Base-by-base conservation (phyloP, 2,797 vertebrate genomes). In the Phalanger gymnotis region DNA sequence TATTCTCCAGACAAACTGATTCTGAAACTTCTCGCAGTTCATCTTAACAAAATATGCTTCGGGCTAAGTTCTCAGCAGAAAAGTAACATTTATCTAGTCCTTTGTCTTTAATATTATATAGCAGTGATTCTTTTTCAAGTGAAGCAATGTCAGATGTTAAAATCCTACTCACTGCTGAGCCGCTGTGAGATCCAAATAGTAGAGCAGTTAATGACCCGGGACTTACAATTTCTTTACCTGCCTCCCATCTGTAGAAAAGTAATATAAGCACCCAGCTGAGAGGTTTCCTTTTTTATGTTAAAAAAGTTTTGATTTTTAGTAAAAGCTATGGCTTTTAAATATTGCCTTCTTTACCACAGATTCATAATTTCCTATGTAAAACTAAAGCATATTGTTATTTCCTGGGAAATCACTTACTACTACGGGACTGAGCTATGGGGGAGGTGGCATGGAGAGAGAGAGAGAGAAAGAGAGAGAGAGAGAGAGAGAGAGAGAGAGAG, bases 1-100 rank as follows among this genome's bases (percentile, higher is more conserved):
- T 97, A 91, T 90, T 97, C 94, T 96, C 53, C 91, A 58, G 57
- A 81, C 40, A 97, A 97, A 90, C 31, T 95, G 96, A 47, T 94
- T 97, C 97, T 94, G 58, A 96, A 97, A 96, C 91, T 94, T 90
- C 58, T 97, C 95, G 28, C 52, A 97, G 4, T 90, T 96, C n/a
- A 22, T 93, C 91, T 51, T 93, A 81, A 56, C 56, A 93, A 93
- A 95, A 92, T 92, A 90, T 97, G 66, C 94, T 97, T 90, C 89
- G 51, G 28, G 91, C 40, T 92, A 93, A 56, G 0, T 73, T 97
- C 90, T 96, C 93, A 95, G 66, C 25, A 96, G 95, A 97, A 94
- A 47, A 47, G 40, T 52, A 90, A 27, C 14, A 94, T 14, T 56
- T 89, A 55, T 97, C 4, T 90, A 53, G 27, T 14, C 92, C 90